These are phyloP conservation scores for Drosophila ustulata DNA, from an alignment of 2,888 invertebrate genomes.

Conservation along the genomic window DNA sequence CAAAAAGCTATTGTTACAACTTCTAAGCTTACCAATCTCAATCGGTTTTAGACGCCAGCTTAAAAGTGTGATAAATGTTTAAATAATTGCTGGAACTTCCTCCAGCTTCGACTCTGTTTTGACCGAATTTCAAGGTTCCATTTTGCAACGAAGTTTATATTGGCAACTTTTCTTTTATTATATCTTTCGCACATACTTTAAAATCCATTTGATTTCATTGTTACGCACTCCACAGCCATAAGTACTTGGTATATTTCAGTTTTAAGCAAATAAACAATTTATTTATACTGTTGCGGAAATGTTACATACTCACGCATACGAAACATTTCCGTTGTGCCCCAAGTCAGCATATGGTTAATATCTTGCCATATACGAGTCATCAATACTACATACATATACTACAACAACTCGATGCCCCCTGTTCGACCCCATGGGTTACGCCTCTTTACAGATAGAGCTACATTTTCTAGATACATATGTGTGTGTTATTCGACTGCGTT, in stretches of 20 bases:
- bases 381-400: slow-evolving; percentile 47
- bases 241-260: slow-evolving; percentile 7
- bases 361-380: slow-evolving; percentile 29
- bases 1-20: background rate
- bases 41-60: background rate
- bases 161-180: background rate
- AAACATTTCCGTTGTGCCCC: slow-evolving; percentile 59
- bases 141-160: slow-evolving; percentile 2
- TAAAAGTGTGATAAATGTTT: background rate
- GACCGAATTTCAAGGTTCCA: background rate
- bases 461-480: slow-evolving; percentile 27
- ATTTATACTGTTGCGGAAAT: slow-evolving; percentile 55
- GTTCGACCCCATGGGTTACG: slow-evolving; percentile 19
- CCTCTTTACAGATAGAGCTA: background rate
- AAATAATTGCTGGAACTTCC: background rate
- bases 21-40: background rate
- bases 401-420: slow-evolving; percentile 24
- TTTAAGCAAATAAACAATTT: slow-evolving; percentile 53
- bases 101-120: background rate
- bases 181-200: slow-evolving; percentile 15
- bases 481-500: slow-evolving; percentile 32
- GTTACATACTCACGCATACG: slow-evolving; percentile 22
- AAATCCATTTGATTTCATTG: slow-evolving; percentile 3
- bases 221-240: slow-evolving; percentile 5
- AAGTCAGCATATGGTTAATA: slow-evolving; percentile 66